Percentiles rank a stretch among this genome's conserved stretches.
Conservation (phyloP, 2,113 vertebrate genomes). For the Setophaga petechia region DNA sequence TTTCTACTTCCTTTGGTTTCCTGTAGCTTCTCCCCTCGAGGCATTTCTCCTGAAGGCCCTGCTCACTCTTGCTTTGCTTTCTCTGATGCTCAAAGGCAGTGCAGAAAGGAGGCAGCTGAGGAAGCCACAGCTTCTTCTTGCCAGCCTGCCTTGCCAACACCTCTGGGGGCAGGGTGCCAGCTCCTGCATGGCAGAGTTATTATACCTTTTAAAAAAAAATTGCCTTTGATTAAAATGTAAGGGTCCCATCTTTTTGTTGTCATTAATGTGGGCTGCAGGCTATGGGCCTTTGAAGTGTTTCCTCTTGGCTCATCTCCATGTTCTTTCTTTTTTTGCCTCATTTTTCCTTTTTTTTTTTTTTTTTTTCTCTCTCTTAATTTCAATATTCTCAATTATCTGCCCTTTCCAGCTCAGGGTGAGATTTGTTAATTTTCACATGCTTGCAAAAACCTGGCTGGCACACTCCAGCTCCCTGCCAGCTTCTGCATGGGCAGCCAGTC, state of each 20-base stretch:
- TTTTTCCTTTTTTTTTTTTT: not conserved
- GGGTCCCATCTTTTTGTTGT: not conserved
- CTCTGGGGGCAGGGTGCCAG: not conserved
- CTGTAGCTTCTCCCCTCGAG: not conserved
- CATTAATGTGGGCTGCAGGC: slow-evolving; percentile 10
- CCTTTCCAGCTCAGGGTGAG: not conserved
- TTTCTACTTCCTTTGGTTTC: not conserved
- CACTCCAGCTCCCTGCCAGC: not conserved
- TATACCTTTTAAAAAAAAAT: not conserved
- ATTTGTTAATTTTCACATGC: slow-evolving; percentile 30
- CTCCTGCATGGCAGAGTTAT: not conserved
- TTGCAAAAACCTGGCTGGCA: slow-evolving; percentile 15
- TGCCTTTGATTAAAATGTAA: slow-evolving; percentile 35
- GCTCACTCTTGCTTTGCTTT: not conserved
- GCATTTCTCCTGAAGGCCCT: not conserved
- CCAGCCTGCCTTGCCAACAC: not conserved
- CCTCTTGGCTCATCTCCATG: slow-evolving; percentile 19
- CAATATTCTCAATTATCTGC: not conserved
- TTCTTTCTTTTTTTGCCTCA: not conserved
- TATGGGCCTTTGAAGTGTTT: slow-evolving; percentile 49
- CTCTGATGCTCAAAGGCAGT: not conserved
- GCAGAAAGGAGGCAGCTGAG: not conserved
- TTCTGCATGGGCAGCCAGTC: not conserved
- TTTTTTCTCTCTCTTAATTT: not conserved
- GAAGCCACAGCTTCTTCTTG: not conserved